Base-by-base conservation (phyloP, 2,888 invertebrate species). In the Rhingia campestris region DNA sequence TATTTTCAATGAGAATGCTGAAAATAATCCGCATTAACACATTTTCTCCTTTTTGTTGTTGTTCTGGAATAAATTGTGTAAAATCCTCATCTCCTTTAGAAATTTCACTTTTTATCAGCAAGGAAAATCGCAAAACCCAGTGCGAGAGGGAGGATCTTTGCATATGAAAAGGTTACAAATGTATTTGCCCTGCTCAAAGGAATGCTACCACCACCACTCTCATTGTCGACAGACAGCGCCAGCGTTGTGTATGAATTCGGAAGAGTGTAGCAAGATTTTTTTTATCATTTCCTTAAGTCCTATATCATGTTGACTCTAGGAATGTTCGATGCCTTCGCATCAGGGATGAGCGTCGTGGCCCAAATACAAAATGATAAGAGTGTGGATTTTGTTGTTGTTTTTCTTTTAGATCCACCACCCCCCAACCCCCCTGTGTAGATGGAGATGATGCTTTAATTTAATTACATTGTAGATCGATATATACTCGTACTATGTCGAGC, bases 11-110 rank as follows among this genome's bases (percentile, higher is more conserved):
- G 53, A 53, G 32, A n/a, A 32, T 53, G 53, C 33, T 9, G n/a
- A 53, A 30, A 32, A 53, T 53, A 53, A 32, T 53, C 5, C 22
- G 51, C 14, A 32, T 51, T 30, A 51, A 5, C 53, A 53, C 32
- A 32, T 33, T 33, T 53, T n/a, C 5, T 9, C 22, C 10, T 33
- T 51, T 10, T 14, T 51, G 5, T 51, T 32, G 22, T 30, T 53
- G 30, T 32, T 53, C 5, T n/a, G 12, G 33, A 5, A n/a, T 10
- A 53, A 53, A 53, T 53, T 33, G n/a, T 10, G 32, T 53, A 33
- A 32, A 53, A 33, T 30, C 4, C 22, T 22, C 53, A n/a, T 53
- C 32, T 53, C 32, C 53, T 33, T 53, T 30, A 5, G 53, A 32
- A 32, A 32, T 4, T 33, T 33, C 33, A 5, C 33, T n/a, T n/a